Base-by-base conservation (phyloP, 1,140 invertebrate genomes). In the Bilobella aurantiaca region DNA sequence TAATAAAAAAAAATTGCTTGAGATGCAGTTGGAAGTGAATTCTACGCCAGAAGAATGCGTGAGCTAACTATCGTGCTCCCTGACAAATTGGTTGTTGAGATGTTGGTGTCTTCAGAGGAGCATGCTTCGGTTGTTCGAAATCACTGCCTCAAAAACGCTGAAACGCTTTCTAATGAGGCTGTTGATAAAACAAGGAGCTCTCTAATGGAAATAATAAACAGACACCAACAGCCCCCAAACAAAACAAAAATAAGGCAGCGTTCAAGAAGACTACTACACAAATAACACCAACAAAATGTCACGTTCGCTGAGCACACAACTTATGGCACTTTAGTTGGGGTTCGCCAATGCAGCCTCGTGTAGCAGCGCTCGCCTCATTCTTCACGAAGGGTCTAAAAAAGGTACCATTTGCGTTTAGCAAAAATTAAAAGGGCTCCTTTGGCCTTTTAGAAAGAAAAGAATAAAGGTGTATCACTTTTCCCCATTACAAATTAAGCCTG, bases 161-260 rank as follows among this genome's bases (percentile, higher is more conserved):
- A 5, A 53, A 53, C 23, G 8, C 23, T 23, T 8, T 53, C 49
- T 53, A 53, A 53, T 53, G 49, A 53, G 14, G 14, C 49, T 53
- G 49, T 53, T 53, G 49, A 53, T 53, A 53, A 53, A 53, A 53
- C 49, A 53, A 53, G 49, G 49, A 53, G 49, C 49, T 53, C 49
- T 23, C 49, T 53, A 53, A 53, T 53, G 49, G 49, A 53, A 53
- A 53, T 53, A 53, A 53, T 53, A 53, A 53, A 53, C 49, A 53
- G 49, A 53, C 49, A 53, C 49, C 49, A 53, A 53, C 49, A 53
- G 49, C n/a, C 12, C 12, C 49, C 12, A 53, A 53, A 12, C 12
- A 53, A 53, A 53, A 12, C 12, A 23, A 53, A 53, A 23, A 53
- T 5, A 12, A 18, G 25, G 25, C 49, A 53, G 25, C 49, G 14